Evolutionary conservation across 2,113 vertebrate genomes (phyloP).

Genomic region (Mustela nigripes): DNA sequence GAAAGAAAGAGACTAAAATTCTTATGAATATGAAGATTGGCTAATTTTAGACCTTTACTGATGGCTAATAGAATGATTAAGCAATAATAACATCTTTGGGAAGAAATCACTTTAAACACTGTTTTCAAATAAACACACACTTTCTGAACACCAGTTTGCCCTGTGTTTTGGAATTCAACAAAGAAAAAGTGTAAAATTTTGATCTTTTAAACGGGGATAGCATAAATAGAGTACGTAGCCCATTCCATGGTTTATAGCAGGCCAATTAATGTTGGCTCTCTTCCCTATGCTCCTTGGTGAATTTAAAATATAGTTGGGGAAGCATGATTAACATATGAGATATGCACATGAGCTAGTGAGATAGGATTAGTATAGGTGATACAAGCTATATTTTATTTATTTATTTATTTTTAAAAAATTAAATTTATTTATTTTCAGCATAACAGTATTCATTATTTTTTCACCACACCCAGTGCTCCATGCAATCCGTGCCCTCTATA

Average conservation of each 20-base stretch:
- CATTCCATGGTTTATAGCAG: not conserved
- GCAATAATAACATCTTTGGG: not conserved
- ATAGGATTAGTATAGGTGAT: not conserved
- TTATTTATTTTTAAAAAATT: too few relatives aligned
- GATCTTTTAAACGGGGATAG: not conserved
- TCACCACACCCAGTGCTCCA: too few relatives aligned
- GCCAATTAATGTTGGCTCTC: not conserved
- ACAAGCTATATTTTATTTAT: not conserved
- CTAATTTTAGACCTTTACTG: not conserved
- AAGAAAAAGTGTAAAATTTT: not conserved
- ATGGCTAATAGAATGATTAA: conserved; percentile 16
- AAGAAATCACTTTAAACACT: not conserved
- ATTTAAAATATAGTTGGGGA: not conserved
- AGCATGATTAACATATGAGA: not conserved
- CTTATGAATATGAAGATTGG: not conserved
- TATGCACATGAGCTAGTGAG: not conserved
- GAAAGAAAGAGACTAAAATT: not conserved
- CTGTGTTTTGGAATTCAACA: not conserved
- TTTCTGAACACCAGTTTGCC: not conserved
- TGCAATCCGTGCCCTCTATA: too few relatives aligned
- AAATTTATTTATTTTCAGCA: too few relatives aligned
- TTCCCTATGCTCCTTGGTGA: not conserved
- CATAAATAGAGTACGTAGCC: not conserved
- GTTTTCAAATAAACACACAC: not conserved
- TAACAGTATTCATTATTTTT: too few relatives aligned